A percentile compares a stretch with the other conserved stretches of the same genome.
These are phyloP conservation scores for Dichetophora obliterata DNA, from an alignment of 2,888 invertebrate genomes.

Conservation along the genomic window DNA sequence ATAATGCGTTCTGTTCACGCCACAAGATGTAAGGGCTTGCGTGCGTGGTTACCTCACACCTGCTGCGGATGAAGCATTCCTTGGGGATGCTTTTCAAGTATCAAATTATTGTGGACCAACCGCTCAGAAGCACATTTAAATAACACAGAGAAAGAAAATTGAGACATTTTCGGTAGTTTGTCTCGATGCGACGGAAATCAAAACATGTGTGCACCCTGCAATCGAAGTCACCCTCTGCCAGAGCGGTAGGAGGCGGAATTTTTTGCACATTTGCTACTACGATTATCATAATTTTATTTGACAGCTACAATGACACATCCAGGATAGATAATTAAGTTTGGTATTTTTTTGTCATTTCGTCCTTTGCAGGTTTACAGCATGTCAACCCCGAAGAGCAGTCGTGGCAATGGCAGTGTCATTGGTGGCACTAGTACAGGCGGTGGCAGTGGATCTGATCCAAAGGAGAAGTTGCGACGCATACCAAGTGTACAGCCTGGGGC, in stretches of 20 bases:
- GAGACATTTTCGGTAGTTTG: conserved; percentile 17
- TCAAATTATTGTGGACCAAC: conserved; percentile 12
- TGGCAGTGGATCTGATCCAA: conserved; percentile 67
- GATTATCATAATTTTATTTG: conserved; percentile 51
- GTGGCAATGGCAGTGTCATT: conserved; percentile 57
- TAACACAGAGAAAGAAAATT: conserved; percentile 31
- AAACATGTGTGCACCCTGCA: conserved; percentile 29
- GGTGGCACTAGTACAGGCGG: conserved; percentile 62
- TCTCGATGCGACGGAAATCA: conserved; percentile 8
- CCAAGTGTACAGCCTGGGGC: conserved; percentile 72
- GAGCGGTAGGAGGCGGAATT: neutral
- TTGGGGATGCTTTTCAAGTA: conserved; percentile 35
- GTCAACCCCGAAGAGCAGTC: conserved; percentile 69
- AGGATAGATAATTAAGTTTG: conserved; percentile 31
- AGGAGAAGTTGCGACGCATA: conserved; percentile 74
- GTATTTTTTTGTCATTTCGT: conserved; percentile 20
- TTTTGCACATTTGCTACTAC: conserved; percentile 45
- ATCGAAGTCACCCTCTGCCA: neutral
- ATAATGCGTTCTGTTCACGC: conserved; percentile 15
- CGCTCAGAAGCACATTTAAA: conserved; percentile 22
- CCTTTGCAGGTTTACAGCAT: conserved; percentile 66
- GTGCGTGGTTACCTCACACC: neutral
- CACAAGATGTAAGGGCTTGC: conserved; percentile 29
- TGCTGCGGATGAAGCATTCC: conserved; percentile 33
- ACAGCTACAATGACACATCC: conserved; percentile 35